Evolutionary conservation across 2,888 invertebrate species (phyloP).

Genomic region (Melipona beecheii): DNA sequence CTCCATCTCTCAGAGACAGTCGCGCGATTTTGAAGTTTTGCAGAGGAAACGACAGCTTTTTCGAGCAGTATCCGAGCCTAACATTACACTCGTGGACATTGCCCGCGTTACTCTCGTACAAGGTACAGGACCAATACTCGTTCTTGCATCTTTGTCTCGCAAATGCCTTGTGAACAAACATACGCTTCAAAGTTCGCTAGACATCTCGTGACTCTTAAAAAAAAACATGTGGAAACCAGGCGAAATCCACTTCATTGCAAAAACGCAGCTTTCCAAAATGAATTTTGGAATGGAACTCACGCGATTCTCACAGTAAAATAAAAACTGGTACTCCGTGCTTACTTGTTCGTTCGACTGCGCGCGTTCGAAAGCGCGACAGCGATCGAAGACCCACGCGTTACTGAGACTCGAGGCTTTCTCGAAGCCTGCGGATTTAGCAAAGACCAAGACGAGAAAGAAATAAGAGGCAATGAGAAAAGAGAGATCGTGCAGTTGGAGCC

Average conservation of each 20-base stretch:
- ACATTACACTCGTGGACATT: too few relatives aligned
- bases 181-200: too few relatives aligned
- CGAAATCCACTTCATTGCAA: too few relatives aligned
- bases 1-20: not conserved
- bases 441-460: not conserved
- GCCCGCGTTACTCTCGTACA: too few relatives aligned
- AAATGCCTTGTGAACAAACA: too few relatives aligned
- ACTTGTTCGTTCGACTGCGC: not conserved
- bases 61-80: too few relatives aligned
- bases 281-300: too few relatives aligned
- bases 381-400: not conserved
- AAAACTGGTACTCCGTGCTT: not conserved
- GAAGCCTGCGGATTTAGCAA: conserved; percentile 75
- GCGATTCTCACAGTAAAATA: not conserved
- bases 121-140: too few relatives aligned
- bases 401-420: not conserved
- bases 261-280: too few relatives aligned
- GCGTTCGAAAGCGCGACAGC: not conserved
- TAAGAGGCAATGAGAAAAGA: conserved; percentile 46
- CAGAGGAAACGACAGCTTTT: not conserved
- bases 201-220: too few relatives aligned
- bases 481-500: conserved; percentile 48
- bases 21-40: not conserved
- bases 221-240: too few relatives aligned
- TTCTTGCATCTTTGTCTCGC: too few relatives aligned